These are phyloP conservation scores for Eulemur rubriventer DNA, from an alignment of 2,797 vertebrate genomes.

Conservation along the genomic window DNA sequence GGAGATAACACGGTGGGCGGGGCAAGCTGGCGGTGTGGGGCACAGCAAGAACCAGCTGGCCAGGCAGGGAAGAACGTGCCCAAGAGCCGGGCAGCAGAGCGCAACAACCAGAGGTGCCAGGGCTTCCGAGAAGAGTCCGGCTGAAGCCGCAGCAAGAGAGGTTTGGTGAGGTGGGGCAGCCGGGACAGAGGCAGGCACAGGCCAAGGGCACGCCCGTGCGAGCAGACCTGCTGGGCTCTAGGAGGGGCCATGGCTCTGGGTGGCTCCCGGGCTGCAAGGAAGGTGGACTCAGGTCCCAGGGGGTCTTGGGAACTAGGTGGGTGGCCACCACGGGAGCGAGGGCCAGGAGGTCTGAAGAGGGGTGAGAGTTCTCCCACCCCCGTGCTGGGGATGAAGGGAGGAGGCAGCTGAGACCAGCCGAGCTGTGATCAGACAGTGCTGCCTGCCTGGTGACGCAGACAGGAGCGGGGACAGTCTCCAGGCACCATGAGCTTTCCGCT, in stretches of 20 bases:
- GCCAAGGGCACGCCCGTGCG: background rate
- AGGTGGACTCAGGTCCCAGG: background rate
- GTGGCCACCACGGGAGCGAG: background rate
- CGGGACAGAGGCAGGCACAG: too few species aligned
- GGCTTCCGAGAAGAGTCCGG: background rate
- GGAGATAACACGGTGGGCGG: background rate
- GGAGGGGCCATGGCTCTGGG: background rate
- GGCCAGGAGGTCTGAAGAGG: accelerated
- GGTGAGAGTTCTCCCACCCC: accelerated
- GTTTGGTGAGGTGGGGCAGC: background rate
- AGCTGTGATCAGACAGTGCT: background rate
- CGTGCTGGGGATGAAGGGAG: background rate
- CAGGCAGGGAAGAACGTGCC: accelerated
- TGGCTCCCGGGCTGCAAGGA: background rate
- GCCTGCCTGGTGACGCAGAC: background rate
- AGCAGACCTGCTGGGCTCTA: background rate
- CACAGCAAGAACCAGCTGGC: background rate
- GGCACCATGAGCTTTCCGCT: background rate
- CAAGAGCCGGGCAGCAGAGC: background rate
- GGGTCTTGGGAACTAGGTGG: background rate
- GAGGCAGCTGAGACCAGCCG: background rate
- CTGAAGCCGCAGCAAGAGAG: background rate
- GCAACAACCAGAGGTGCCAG: too few species aligned
- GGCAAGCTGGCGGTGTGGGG: background rate
- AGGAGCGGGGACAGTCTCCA: background rate